phyloP scores from a whole-genome alignment of 2,888 invertebrate genomes.

The Aplocera efformata region DNA sequence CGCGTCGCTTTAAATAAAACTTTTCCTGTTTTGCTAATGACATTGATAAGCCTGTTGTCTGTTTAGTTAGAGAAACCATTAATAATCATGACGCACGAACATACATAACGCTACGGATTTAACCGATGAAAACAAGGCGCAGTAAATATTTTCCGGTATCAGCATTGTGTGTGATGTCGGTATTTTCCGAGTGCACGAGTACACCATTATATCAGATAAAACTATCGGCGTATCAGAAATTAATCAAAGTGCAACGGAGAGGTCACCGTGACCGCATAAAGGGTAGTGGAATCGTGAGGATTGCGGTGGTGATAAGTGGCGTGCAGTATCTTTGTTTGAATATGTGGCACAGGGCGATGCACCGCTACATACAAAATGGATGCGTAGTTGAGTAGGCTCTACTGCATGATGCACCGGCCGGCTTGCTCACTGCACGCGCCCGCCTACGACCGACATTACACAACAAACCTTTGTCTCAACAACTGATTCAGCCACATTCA shows the following conservation, averaged over 20 bases:
- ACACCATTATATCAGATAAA: conserved; percentile 3
- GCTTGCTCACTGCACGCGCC: conserved; percentile 55
- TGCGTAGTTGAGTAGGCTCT: conserved; percentile 13
- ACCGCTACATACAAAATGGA: conserved; percentile 12
- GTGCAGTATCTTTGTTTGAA: conserved; percentile 5
- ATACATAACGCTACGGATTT: conserved; percentile 2
- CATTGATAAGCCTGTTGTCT: conserved; percentile 26
- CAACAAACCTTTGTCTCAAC: conserved; percentile 28
- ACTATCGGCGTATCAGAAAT: conserved; percentile 9
- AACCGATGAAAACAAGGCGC: conserved; percentile 10
- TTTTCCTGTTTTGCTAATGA: conserved; percentile 27
- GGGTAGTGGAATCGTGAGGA: conserved; percentile 3
- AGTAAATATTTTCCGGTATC: conserved; percentile 9
- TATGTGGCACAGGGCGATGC: conserved; percentile 7
- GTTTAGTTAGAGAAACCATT: conserved; percentile 21
- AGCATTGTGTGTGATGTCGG: not conserved
- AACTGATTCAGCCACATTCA: conserved; percentile 11
- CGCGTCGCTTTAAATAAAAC: conserved; percentile 11
- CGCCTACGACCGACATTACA: conserved; percentile 26
- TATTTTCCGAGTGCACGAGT: conserved; percentile 3
- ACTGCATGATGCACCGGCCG: conserved; percentile 7
- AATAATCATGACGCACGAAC: conserved; percentile 21
- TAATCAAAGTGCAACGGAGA: conserved; percentile 8
- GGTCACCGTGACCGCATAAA: conserved; percentile 10
- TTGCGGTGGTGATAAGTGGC: conserved; percentile 22